Evolutionary conservation across 2,888 invertebrate genomes (phyloP).

Genomic region (Eupithecia inturbata): DNA sequence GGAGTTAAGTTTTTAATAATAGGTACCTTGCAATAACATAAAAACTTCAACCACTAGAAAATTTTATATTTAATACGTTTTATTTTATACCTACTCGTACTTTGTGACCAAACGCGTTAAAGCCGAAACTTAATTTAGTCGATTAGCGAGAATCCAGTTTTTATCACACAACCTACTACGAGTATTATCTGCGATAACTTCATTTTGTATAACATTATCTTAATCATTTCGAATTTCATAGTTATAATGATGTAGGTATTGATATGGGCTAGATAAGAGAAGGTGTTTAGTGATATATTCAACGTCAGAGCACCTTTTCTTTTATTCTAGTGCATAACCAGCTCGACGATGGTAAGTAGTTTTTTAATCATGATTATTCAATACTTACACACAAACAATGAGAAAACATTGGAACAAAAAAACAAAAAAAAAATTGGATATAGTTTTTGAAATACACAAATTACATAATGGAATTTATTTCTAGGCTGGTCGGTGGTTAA

Average conservation of each 20-base stretch:
- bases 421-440: no score
- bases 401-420: no score
- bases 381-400: neutral
- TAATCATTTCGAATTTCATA: conserved; percentile 47
- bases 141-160: neutral
- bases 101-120: neutral
- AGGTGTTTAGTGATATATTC: conserved; percentile 46
- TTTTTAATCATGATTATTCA: neutral
- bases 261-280: conserved; percentile 41
- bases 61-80: neutral
- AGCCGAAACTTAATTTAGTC: neutral
- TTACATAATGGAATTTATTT: conserved; percentile 35
- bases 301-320: conserved; percentile 36
- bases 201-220: conserved; percentile 32
- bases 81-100: neutral
- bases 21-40: neutral
- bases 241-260: conserved; percentile 40
- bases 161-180: conserved; percentile 13
- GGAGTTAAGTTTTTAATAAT: neutral
- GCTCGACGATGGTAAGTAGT: conserved; percentile 67
- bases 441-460: neutral
- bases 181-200: conserved; percentile 44
- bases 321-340: conserved; percentile 55
- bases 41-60: neutral
- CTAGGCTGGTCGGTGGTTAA: conserved; percentile 65